Conservation (phyloP, 2,888 invertebrate species). For the Apodemia duryi region DNA sequence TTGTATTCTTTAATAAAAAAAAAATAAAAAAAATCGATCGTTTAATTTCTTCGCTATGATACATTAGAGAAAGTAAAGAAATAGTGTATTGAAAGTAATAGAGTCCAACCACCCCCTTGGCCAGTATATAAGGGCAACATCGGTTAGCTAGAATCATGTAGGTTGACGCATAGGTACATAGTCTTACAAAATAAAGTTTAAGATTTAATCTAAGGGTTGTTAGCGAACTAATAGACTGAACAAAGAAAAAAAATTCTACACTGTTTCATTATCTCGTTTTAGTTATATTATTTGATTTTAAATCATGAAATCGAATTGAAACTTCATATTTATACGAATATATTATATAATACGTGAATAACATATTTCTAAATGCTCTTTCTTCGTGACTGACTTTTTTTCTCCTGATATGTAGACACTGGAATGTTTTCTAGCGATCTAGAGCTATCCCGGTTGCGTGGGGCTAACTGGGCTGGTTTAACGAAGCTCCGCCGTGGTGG, state of each 20-base stretch:
- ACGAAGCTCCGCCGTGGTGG: constrained; percentile 2
- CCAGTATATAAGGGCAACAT: not conserved
- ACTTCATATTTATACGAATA: not conserved
- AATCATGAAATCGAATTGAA: not conserved
- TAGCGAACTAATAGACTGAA: not conserved
- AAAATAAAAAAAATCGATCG: too few species aligned
- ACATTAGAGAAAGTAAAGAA: too few species aligned
- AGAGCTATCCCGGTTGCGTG: constrained; percentile 1
- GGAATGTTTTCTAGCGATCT: not conserved
- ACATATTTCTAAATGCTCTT: constrained; percentile 2
- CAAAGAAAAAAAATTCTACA: not conserved
- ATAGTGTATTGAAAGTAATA: too few species aligned
- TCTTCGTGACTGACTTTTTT: constrained; percentile 10
- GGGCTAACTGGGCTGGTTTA: not conserved
- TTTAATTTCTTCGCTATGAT: too few species aligned
- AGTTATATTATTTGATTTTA: constrained; percentile 4
- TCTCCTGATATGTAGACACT: constrained; percentile 2
- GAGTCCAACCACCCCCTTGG: not conserved
- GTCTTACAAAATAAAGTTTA: too few species aligned
- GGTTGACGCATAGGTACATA: too few species aligned
- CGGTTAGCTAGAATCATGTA: too few species aligned
- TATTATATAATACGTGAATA: constrained; percentile 7
- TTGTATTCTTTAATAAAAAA: too few species aligned
- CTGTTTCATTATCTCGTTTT: not conserved
- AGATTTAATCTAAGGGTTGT: too few species aligned